A percentile compares a stretch with the other conserved stretches of the same genome.
These are phyloP conservation scores for Aleiodes testaceus DNA, from an alignment of 2,888 invertebrate genomes.

Conservation along the genomic window DNA sequence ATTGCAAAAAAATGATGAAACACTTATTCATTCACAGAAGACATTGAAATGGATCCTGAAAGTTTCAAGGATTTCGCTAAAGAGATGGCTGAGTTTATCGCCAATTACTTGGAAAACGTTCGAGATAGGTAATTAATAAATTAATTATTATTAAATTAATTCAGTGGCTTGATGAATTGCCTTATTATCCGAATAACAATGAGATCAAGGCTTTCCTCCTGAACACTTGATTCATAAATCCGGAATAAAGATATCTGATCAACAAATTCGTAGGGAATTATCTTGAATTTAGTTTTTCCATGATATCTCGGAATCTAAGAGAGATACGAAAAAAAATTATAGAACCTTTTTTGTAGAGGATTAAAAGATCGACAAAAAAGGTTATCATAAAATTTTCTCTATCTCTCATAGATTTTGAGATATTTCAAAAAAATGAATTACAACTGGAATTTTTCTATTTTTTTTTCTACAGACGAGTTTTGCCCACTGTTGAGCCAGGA, in stretches of 20 bases:
- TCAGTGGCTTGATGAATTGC: constrained; percentile 2
- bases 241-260: constrained; percentile 6
- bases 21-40: background rate
- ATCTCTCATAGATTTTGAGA: too few relatives aligned
- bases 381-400: too few relatives aligned
- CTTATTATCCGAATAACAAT: constrained; percentile 39
- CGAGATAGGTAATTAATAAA: constrained; percentile 83
- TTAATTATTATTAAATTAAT: constrained; percentile 27
- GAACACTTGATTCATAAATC: background rate
- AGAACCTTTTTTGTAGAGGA: too few relatives aligned
- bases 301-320: too few relatives aligned
- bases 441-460: background rate
- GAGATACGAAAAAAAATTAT: too few relatives aligned
- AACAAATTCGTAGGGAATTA: background rate
- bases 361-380: too few relatives aligned
- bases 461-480: constrained; percentile 77
- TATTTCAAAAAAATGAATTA: background rate
- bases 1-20: background rate
- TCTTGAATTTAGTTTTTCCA: too few relatives aligned
- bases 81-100: constrained; percentile 95
- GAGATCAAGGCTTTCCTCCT: constrained; percentile 45
- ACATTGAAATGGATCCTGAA: constrained; percentile 81
- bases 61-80: constrained; percentile 91
- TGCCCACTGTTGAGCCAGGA: constrained; percentile 93
- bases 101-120: constrained; percentile 94